Evolutionary conservation across 2,113 vertebrate species (phyloP), one percentile per base, ranked within the genome.

Genomic region (Albula glossodonta): DNA sequence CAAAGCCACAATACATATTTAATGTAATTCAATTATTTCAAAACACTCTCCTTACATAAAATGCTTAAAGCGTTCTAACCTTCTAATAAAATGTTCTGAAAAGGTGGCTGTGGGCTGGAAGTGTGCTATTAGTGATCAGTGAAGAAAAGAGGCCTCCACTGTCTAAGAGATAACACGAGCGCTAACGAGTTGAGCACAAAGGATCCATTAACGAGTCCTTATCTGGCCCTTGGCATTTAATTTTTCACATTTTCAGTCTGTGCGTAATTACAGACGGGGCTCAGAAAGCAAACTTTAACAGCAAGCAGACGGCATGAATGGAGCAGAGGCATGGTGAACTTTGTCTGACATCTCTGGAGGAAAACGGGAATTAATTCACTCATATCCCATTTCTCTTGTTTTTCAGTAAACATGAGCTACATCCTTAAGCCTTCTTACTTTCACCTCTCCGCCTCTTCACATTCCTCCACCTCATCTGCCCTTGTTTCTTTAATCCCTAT

Each of bases 381-480:
- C 8, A 9, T 10, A 10, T 74, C 70, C 10, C 70, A 31, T 22
- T 74, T n/a, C n/a, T 22, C 56, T n/a, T n/a, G 9, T 9, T n/a
- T 31, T n/a, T 31, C 4, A 22, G 70, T 74, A 2, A 74, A 8
- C n/a, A 22, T 31, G 8, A 10, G 70, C 70, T 2, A 4, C 70
- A 25, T 7, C 31, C 13, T 51, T 41, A 5, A n/a, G 31, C 7
- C 53, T 17, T 66, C 31, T 7, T 17, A 10, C 57, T 57, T 83
- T 56, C 17, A 83, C n/a, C n/a, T 48, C 78, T 15, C 74, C 70
- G 48, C 66, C 19, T 77, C 78, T 19, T 51, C 60, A 41, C 63
- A n/a, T 12, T 63, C 53, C 31, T 87, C 31, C 41, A 50, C 52
- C 78, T 57, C 51, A 77, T 53, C 78, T 17, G 9, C 77, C 87